phyloP scores from a whole-genome alignment of 2,113 vertebrate species.

The Astur gentilis region DNA sequence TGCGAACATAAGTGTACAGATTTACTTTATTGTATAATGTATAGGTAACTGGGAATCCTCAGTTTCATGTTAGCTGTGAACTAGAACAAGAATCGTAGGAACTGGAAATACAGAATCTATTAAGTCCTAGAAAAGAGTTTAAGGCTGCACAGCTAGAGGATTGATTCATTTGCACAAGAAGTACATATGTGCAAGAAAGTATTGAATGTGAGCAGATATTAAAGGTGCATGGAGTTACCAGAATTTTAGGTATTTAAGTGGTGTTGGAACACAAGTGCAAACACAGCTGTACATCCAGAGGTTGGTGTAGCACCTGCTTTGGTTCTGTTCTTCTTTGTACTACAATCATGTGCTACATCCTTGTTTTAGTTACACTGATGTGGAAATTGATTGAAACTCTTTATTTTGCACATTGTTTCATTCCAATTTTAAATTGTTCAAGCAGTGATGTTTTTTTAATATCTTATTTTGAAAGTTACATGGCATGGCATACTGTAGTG shows the following conservation, averaged over 20 bases:
- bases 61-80: background rate
- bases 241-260: background rate
- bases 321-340: background rate
- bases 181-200: background rate
- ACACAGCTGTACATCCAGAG: background rate
- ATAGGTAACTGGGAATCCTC: background rate
- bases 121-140: background rate
- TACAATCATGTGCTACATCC: rapidly evolving
- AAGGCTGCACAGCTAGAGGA: background rate
- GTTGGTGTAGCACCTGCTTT: background rate
- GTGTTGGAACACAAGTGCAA: background rate
- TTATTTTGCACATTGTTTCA: background rate
- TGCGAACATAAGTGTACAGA: background rate
- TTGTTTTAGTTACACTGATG: background rate
- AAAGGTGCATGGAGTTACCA: background rate
- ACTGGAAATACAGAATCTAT: background rate
- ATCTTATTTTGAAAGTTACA: background rate
- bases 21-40: background rate
- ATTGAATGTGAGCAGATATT: background rate
- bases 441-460: background rate
- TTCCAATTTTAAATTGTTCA: background rate
- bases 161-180: background rate
- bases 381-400: background rate
- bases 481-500: background rate
- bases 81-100: background rate